phyloP scores from a whole-genome alignment of 2,888 invertebrate species.

The Andrena flavipes region DNA sequence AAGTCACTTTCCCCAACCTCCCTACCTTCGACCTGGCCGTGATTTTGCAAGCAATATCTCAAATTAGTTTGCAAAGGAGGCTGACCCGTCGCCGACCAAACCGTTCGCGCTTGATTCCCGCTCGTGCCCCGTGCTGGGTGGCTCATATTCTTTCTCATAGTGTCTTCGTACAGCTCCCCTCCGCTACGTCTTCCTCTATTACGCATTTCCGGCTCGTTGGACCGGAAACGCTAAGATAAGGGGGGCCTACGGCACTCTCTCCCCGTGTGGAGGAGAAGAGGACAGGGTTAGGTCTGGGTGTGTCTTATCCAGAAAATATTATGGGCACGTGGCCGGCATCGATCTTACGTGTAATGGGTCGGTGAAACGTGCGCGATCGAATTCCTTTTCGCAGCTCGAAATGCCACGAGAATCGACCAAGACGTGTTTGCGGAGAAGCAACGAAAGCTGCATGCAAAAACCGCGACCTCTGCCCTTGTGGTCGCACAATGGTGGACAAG shows the following conservation, averaged over 20 bases:
- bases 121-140: slow-evolving; percentile 48
- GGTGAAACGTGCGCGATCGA: slow-evolving; percentile 65
- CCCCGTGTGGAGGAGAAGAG: slow-evolving; percentile 64
- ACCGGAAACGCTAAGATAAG: slow-evolving; percentile 85
- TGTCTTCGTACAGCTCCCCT: slow-evolving; percentile 60
- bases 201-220: slow-evolving; percentile 85
- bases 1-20: neutral
- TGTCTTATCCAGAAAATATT: slow-evolving; percentile 81
- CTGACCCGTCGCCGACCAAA: slow-evolving; percentile 25
- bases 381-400: slow-evolving; percentile 31
- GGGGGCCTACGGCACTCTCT: slow-evolving; percentile 66
- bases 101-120: slow-evolving; percentile 58
- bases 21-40: neutral
- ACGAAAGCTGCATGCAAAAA: neutral
- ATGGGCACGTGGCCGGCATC: slow-evolving; percentile 76
- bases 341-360: slow-evolving; percentile 77
- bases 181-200: slow-evolving; percentile 80
- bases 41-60: slow-evolving; percentile 10
- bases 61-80: slow-evolving; percentile 46
- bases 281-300: slow-evolving; percentile 68
- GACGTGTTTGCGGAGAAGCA: neutral
- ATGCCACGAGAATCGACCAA: slow-evolving; percentile 8
- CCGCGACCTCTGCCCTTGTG: neutral
- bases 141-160: slow-evolving; percentile 69
- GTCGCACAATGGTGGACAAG: neutral